A percentile compares a stretch with the other conserved stretches of the same genome.
Conservation (phyloP, 2,888 invertebrate genomes). For the Drosophila bunnanda region DNA sequence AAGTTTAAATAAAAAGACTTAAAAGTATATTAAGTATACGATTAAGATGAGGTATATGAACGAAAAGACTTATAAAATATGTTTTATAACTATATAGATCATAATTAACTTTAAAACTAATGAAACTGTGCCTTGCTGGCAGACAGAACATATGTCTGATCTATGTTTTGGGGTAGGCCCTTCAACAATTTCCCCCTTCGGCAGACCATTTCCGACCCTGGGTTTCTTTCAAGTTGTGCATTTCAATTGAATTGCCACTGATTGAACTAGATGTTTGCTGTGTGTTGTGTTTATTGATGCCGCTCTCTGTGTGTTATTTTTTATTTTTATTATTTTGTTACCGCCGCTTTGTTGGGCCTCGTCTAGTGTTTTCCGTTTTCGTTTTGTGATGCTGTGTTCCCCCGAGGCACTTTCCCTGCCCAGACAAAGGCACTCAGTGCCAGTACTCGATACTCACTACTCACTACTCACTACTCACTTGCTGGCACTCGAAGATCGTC, state of each 20-base stretch:
- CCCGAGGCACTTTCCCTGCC: conserved; percentile 28
- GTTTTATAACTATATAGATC: too few species aligned
- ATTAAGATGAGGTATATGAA: too few species aligned
- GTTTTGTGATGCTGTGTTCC: neutral
- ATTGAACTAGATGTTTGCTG: conserved; percentile 34
- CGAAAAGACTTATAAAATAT: too few species aligned
- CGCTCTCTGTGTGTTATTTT: conserved; percentile 1
- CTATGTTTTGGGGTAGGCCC: conserved; percentile 26
- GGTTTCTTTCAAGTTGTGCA: neutral
- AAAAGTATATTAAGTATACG: too few species aligned
- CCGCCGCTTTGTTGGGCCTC: conserved; percentile 11
- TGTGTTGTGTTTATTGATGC: conserved; percentile 7
- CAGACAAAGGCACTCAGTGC: conserved; percentile 25
- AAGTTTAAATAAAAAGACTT: neutral
- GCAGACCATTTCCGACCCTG: conserved; percentile 5
- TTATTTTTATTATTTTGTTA: conserved; percentile 6
- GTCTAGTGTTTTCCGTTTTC: conserved; percentile 14
- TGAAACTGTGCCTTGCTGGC: neutral
- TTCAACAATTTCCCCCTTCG: neutral
- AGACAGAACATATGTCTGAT: neutral
- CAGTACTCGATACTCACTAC: neutral
- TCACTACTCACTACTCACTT: conserved; percentile 5
- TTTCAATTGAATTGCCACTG: conserved; percentile 31
- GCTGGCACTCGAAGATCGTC: conserved; percentile 28
- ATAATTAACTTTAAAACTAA: neutral